Evolutionary conservation across 2,797 vertebrate species (phyloP), one percentile per base, ranked within the genome.

Genomic region (Schizothorax lantsangensis): DNA sequence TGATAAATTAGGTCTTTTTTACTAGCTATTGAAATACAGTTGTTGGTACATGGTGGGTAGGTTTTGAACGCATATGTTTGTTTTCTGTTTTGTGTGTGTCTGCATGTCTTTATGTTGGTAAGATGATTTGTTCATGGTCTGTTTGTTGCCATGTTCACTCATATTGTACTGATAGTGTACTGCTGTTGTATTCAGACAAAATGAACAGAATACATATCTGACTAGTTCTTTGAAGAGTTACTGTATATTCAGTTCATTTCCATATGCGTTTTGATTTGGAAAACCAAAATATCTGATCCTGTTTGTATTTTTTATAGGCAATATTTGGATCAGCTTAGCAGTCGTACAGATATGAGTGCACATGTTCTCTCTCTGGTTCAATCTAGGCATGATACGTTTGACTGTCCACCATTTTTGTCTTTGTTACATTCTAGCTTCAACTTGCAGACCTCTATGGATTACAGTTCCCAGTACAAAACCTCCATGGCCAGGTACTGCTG

Each of bases 371-470:
- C 45, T 82, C 45, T 17, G 21, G 21, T 79, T 66, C 81, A 59
- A 33, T 84, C 73, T 54, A 45, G 33, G 14, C 26, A 64, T 86
- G 43, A 83, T 72, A 9, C 4, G 5, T 66, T 66, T 81, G 57
- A 86, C 38, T 72, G 19, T 80, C 17, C 26, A 83, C 84, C 47
- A 19, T 91, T 86, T 89, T 92, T 88, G 88, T 90, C 77, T 94
- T 91, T 95, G 87, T 93, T 91, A 93, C 91, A 89, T 95, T 94
- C 89, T 95, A 96, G 94, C 94, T 91, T 94, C 94, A 95, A 93
- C 91, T 91, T 93, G 92, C 93, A 95, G 91, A 92, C 95, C 88
- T 92, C 93, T 64, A 94, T 93, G 90, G 90, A 94, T 90, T 91
- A 94, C 93, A 94, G 89, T 93, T 94, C 94, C 93, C 94, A 96